Percentiles rank a stretch among this genome's conserved stretches.
Evolutionary conservation across 2,888 invertebrate species (phyloP).

Genomic region (Azorinus chamasolen): DNA sequence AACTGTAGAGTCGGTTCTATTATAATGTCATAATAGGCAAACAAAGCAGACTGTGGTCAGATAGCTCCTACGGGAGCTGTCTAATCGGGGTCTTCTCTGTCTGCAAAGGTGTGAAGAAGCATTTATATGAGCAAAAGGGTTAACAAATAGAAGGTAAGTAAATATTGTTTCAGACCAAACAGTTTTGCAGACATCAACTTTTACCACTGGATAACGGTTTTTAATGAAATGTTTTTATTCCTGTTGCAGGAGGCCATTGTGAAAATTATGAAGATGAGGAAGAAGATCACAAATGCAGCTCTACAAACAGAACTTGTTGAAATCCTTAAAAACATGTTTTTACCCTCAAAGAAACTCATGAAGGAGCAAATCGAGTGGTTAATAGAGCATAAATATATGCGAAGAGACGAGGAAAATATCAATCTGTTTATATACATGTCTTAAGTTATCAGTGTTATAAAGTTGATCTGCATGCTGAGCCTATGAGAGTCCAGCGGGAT

Average conservation of each 20-base stretch:
- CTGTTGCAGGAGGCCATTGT: slow-evolving; percentile 96
- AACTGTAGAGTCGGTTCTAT: too few relatives aligned
- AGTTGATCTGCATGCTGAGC: not conserved
- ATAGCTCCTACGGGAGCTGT: too few relatives aligned
- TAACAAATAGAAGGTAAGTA: too few relatives aligned
- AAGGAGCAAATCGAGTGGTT: slow-evolving; percentile 99
- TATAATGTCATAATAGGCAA: too few relatives aligned
- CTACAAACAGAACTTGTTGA: slow-evolving; percentile 99
- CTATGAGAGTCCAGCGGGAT: not conserved
- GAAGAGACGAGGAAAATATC: slow-evolving; percentile 98
- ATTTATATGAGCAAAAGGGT: too few relatives aligned
- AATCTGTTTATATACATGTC: slow-evolving; percentile 99
- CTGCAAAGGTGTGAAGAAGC: too few relatives aligned
- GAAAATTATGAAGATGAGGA: slow-evolving; percentile 99
- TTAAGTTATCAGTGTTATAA: slow-evolving; percentile 46
- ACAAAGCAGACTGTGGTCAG: too few relatives aligned
- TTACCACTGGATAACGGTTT: too few relatives aligned
- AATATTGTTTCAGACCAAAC: too few relatives aligned
- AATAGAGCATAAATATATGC: slow-evolving; percentile 99
- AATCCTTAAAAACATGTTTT: slow-evolving; percentile 99
- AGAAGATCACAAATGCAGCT: slow-evolving; percentile 96
- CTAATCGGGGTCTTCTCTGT: too few relatives aligned
- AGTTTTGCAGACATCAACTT: too few relatives aligned
- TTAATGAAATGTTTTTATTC: too few relatives aligned
- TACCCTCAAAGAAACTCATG: slow-evolving; percentile 99